Evolutionary conservation across 2,113 vertebrate species (phyloP), one percentile per base, ranked within the genome.

Genomic region (Panurus biarmicus): DNA sequence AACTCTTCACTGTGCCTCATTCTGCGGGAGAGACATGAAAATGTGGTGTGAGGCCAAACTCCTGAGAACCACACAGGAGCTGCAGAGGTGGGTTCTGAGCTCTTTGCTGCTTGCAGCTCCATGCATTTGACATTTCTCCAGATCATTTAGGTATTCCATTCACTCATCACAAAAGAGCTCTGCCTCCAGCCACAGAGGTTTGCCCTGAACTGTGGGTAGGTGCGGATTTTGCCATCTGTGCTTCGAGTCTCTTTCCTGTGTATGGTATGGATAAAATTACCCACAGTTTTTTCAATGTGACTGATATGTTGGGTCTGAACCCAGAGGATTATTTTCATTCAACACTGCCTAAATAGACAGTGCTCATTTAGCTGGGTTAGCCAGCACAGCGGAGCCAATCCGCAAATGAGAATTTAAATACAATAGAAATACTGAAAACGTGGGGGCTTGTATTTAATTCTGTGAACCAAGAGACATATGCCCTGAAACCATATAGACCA

Each of bases 181-280:
- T 94, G 91, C 80, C 92, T 96, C 77, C 79, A 93, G 86, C 79
- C 93, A 90, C 89, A 91, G 75, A 97, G 85, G 85, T 93, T 90
- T 93, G 90, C 85, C 95, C 95, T 90, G 92, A 96, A 81, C 90
- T 94, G 87, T 96, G 89, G 75, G 89, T 88, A 91, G 91, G 89
- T 80, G 53, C 61, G 44, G 93, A 93, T 97, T 93, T 94, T 92
- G 72, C 93, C 93, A 95, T 97, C 94, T 95, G 95, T 92, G 93
- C 92, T 90, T 90, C 29, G 12, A 91, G 83, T n/a, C 67, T 91
- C 69, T 93, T 90, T 88, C 18, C 0, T 56, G 77, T 42, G 65
- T 51, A 94, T 40, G 67, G 87, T 78, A 93, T 1, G 77, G 96
- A 95, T 74, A 93, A 97, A 95, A 93, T 96, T 91, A 93, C 26